phyloP scores from a whole-genome alignment of 2,888 invertebrate genomes.

The Agrochola circellaris region DNA sequence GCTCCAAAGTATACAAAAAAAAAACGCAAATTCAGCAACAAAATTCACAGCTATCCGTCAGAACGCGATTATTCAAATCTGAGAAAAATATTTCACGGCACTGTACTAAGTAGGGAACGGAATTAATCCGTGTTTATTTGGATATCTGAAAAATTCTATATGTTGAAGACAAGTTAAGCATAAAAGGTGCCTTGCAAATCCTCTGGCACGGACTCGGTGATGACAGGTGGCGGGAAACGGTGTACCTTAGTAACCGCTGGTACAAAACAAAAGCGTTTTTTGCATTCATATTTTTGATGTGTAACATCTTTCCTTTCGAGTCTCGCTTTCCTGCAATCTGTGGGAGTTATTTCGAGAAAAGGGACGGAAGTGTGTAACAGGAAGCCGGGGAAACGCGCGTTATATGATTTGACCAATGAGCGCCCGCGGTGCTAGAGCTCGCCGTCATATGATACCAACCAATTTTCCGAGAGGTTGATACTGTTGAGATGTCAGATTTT shows the following conservation, averaged over 20 bases:
- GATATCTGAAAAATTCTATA: constrained; percentile 73
- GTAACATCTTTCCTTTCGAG: no score
- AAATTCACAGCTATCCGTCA: constrained; percentile 24
- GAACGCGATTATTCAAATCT: constrained; percentile 58
- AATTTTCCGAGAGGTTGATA: no score
- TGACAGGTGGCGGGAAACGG: constrained; percentile 71
- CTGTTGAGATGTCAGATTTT: no score
- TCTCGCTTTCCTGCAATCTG: no score
- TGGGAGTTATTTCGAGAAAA: no score
- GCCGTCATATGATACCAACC: no score
- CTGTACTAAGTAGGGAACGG: constrained; percentile 12
- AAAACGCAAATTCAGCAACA: constrained; percentile 8
- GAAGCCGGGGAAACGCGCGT: no score
- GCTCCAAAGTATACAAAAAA: background rate
- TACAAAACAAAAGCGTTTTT: constrained; percentile 58
- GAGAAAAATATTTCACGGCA: constrained; percentile 23
- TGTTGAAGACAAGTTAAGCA: constrained; percentile 80
- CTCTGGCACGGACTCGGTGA: constrained; percentile 65
- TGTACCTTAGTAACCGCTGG: constrained; percentile 52
- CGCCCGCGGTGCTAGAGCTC: no score
- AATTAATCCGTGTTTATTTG: constrained; percentile 52
- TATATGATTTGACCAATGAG: no score
- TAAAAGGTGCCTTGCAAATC: constrained; percentile 75
- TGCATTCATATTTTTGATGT: background rate
- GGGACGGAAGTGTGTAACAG: no score